Evolutionary conservation across 2,113 vertebrate genomes (phyloP), one percentile per base, ranked within the genome.

Genomic region (Choloepus hoffmanni): DNA sequence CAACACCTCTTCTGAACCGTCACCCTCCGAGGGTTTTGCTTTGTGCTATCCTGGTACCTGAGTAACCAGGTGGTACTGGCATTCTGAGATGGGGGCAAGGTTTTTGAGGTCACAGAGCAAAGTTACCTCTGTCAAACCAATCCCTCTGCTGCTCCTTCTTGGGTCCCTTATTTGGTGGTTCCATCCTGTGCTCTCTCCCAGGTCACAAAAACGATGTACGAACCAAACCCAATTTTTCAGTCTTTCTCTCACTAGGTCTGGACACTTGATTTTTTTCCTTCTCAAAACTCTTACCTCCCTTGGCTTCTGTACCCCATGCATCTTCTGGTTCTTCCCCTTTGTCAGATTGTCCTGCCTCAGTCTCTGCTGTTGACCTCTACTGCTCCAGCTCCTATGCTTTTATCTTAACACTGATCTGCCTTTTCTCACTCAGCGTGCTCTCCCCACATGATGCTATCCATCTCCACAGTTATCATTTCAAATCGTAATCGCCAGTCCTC

Each of bases 231-330:
- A 18, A 5, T 0, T 55, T 9, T 3, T 45, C 50, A 28, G 40
- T 36, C 55, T 89, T 28, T 7, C 0, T 58, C 30, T 18, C 26
- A 30, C 16, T 5, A 4, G 40, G 18, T 18, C 92, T 67, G 5
- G 30, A 79, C 40, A 9, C 18, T 0, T 18, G 76, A 18, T 21
- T n/a, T 48, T 53, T 6, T 26, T 13, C 26, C 16, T 53, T n/a
- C 18, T 74, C 10, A 0, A 23, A 48, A 30, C n/a, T 10, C 62
- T 3, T 1, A 16, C 40, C 28, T 0, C 40, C 11, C 68, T 12
- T 2, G n/a, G 36, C n/a, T 0, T 0, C 0, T 7, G 4, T 4
- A 7, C 18, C n/a, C 74, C 81, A 63, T 0, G 18, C 50, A 11
- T 23, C 73, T 62, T 40, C 88, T 2, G 0, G 83, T 3, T 6